Conservation (phyloP, 1,140 invertebrate genomes). For the Tetramorium alpestre region DNA sequence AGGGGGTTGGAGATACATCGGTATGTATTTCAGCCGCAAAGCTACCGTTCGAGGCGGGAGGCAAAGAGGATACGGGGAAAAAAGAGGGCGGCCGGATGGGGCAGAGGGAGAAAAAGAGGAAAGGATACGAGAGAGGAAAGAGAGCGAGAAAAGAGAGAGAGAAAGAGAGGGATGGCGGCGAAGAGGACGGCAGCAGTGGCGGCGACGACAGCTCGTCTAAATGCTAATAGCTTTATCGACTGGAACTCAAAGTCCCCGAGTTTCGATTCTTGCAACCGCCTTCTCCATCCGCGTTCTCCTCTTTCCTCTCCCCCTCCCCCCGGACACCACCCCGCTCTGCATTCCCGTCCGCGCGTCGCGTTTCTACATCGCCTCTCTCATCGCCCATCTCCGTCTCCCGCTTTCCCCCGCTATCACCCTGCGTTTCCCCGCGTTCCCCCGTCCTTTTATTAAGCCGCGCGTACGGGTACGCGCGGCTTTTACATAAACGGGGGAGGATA, state of each 20-base stretch:
- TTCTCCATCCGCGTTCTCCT: slow-evolving; percentile 36
- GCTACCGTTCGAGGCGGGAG: slow-evolving; percentile 52
- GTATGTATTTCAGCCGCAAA: slow-evolving; percentile 80
- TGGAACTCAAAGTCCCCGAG: slow-evolving; percentile 79
- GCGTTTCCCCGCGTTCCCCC: background rate
- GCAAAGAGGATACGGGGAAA: slow-evolving; percentile 44
- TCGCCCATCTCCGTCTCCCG: background rate
- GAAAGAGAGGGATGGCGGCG: background rate
- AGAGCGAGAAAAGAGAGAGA: slow-evolving; percentile 33
- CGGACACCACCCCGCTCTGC: slow-evolving; percentile 52
- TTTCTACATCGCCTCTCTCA: slow-evolving; percentile 58
- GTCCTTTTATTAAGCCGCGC: slow-evolving; percentile 55
- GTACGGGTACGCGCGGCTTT: slow-evolving; percentile 53
- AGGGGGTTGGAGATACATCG: slow-evolving; percentile 77
- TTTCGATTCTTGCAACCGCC: slow-evolving; percentile 77
- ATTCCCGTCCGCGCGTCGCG: slow-evolving; percentile 66
- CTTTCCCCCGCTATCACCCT: background rate
- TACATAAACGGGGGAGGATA: slow-evolving; percentile 59
- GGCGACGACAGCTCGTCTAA: slow-evolving; percentile 85
- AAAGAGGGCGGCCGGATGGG: slow-evolving; percentile 50
- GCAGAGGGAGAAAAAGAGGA: slow-evolving; percentile 9
- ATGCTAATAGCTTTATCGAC: slow-evolving; percentile 86
- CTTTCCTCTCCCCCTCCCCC: slow-evolving; percentile 11
- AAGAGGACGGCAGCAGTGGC: background rate
- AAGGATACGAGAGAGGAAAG: slow-evolving; percentile 37